Evolutionary conservation across 2,113 vertebrate genomes (phyloP).

Genomic region (Rhadina sibilatrix): DNA sequence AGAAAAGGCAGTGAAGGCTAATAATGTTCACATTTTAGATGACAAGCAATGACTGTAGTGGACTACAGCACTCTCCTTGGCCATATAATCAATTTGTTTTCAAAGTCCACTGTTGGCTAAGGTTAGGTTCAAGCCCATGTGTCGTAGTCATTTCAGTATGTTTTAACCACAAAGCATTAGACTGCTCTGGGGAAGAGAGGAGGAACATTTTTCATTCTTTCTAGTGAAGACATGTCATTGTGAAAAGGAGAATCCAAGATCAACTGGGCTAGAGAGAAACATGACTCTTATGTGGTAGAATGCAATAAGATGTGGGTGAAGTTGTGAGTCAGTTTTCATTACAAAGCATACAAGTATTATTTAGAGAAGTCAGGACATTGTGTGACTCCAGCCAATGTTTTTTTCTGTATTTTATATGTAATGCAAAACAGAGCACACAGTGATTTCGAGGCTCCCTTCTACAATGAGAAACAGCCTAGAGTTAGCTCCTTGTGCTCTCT

Average conservation of each 20-base stretch:
- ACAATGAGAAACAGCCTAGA: neutral
- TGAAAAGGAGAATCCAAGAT: neutral
- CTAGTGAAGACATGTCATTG: neutral
- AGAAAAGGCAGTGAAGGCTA: neutral
- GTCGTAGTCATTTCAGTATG: neutral
- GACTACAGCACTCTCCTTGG: neutral
- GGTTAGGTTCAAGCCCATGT: neutral
- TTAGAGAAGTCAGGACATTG: neutral
- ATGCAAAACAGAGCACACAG: neutral
- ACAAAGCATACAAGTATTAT: neutral
- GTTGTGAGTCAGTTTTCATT: neutral
- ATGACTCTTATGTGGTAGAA: neutral
- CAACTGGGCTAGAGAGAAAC: neutral
- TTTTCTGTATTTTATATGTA: neutral
- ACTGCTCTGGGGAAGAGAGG: neutral
- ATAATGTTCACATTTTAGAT: neutral
- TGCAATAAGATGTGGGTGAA: neutral
- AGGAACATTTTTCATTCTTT: neutral
- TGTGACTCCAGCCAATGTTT: neutral
- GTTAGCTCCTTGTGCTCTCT: neutral
- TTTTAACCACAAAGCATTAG: conserved; percentile 25
- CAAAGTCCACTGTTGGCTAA: neutral
- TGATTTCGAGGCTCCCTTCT: neutral
- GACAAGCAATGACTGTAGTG: neutral
- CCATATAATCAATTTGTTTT: neutral